Base-by-base conservation (phyloP, 2,888 invertebrate species). In the Thyatira batis region DNA sequence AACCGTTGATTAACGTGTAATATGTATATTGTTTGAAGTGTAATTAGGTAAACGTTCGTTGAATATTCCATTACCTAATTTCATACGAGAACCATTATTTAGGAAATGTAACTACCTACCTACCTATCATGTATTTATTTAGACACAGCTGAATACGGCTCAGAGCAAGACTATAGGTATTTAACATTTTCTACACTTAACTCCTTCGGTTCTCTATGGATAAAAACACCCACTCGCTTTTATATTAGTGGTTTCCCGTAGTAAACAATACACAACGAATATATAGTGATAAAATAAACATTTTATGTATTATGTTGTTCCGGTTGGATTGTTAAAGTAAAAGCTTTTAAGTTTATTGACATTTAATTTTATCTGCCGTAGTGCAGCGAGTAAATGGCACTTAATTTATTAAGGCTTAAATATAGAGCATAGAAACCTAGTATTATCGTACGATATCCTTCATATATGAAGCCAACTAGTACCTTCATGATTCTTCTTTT, bases 271-370 rank as follows among this genome's bases (percentile, higher is more conserved):
- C n/a, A n/a, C n/a, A n/a, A n/a, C n/a, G n/a, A n/a, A n/a, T n/a
- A n/a, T n/a, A n/a, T n/a, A n/a, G 39, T 39, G 13, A 39, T 39
- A 39, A 39, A 39, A 39, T 39, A 39, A 39, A 17, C 39, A 39
- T 39, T 39, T 39, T 39, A 17, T 17, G 39, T 39, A 39, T 17
- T 39, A 39, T 17, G n/a, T 8, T 39, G 39, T 8, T 39, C n/a
- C 17, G 39, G 39, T 39, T 6, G 54, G 52, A 57, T 56, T 70
- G 67, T 71, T 66, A 67, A 60, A 66, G 61, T 64, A 57, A 69
- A 70, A 68, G 75, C 79, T 82, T 80, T 82, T 60, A 73, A 74
- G 69, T 65, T 76, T 71, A 77, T 75, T 76, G 74, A 72, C 74
- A 73, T 78, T 57, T 33, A 30, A 30, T 49, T n/a, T 46, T 49